Evolutionary conservation across 2,797 vertebrate species (phyloP).

Genomic region (Halcyon chelicuti): DNA sequence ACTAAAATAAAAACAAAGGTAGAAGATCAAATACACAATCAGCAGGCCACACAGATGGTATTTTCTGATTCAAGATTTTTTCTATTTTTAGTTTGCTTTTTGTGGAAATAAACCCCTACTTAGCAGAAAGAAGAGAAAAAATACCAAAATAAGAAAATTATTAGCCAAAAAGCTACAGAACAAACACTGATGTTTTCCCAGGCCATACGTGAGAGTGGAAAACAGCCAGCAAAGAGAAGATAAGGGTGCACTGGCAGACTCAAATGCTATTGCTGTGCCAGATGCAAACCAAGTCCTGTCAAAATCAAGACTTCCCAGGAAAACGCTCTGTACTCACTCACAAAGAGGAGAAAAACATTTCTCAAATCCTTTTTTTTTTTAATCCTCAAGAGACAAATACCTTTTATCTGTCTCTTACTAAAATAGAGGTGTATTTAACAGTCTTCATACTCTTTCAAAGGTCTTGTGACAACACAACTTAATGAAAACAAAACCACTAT

Average conservation of each 20-base stretch:
- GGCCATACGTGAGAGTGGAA: background rate
- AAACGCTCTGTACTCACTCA: background rate
- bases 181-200: background rate
- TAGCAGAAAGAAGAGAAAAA: background rate
- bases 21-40: conserved; percentile 13
- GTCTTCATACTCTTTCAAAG: background rate
- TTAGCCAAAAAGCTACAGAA: background rate
- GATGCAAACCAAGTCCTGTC: background rate
- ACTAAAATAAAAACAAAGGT: conserved; percentile 28
- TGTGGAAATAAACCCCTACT: background rate
- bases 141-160: background rate
- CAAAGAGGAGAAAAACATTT: background rate
- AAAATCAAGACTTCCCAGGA: background rate
- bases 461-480: background rate
- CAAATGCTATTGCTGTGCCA: background rate
- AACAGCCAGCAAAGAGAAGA: background rate
- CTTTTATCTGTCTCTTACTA: background rate
- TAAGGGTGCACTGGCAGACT: background rate
- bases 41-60: background rate
- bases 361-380: background rate
- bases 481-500: conserved; percentile 9
- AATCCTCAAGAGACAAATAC: background rate
- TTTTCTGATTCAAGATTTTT: background rate
- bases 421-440: background rate
- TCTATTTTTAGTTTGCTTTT: background rate